Evolutionary conservation across 1,140 invertebrate genomes (phyloP).

Genomic region (Drosophila cardini): DNA sequence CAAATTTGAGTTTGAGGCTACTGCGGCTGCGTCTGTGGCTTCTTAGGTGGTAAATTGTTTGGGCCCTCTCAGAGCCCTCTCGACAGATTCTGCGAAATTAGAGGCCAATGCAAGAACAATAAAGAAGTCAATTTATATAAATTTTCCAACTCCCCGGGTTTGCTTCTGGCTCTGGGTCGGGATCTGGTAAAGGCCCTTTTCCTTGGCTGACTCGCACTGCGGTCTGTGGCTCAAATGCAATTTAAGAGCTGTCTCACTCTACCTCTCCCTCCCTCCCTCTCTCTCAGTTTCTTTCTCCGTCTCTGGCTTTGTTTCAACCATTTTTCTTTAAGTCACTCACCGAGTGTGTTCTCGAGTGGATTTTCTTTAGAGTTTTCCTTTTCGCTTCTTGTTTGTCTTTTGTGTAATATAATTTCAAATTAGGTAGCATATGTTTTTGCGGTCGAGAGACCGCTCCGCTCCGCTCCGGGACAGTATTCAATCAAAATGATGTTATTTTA

Average conservation of each 20-base stretch:
- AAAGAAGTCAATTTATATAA: constrained; percentile 82
- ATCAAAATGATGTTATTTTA: constrained; percentile 83
- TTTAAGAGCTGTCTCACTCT: constrained; percentile 52
- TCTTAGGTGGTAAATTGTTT: constrained; percentile 79
- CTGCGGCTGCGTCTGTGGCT: constrained; percentile 71
- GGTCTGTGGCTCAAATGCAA: constrained; percentile 69
- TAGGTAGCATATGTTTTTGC: constrained; percentile 79
- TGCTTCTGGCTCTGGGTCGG: neutral
- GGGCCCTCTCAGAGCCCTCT: constrained; percentile 13
- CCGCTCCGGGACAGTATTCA: constrained; percentile 54
- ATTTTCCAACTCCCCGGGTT: constrained; percentile 65
- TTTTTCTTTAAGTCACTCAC: constrained; percentile 40
- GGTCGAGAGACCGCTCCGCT: constrained; percentile 20
- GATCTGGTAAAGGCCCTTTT: neutral
- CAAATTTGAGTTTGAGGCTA: constrained; percentile 28
- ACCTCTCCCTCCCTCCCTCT: too few species aligned
- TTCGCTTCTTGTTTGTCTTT: constrained; percentile 39
- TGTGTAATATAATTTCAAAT: constrained; percentile 71
- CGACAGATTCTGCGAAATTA: constrained; percentile 75
- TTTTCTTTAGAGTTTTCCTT: constrained; percentile 45
- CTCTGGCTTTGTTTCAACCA: constrained; percentile 51
- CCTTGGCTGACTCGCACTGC: constrained; percentile 13
- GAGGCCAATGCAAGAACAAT: constrained; percentile 68
- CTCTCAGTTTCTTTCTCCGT: neutral
- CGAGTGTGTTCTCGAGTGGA: constrained; percentile 56